Evolutionary conservation across 2,113 vertebrate species (phyloP).

Genomic region (Thalassoma bifasciatum): DNA sequence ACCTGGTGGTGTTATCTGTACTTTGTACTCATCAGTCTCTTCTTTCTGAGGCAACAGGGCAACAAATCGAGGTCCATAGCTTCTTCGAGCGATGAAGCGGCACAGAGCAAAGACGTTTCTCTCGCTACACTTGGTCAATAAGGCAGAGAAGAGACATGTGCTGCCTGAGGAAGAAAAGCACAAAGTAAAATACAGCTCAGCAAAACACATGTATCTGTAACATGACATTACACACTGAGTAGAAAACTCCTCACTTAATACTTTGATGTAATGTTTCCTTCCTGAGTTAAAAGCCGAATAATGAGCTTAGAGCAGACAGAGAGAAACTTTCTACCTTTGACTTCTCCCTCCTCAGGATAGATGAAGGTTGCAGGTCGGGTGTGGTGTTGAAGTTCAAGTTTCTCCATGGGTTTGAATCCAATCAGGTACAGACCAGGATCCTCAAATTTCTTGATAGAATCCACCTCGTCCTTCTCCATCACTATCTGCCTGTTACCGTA

Average conservation of each 20-base stretch:
- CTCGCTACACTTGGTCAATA: constrained; percentile 90
- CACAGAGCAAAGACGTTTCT: constrained; percentile 90
- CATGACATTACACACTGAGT: too few species aligned
- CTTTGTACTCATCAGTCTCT: constrained; percentile 85
- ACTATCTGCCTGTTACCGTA: constrained; percentile 92
- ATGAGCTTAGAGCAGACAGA: too few species aligned
- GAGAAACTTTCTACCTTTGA: constrained; percentile 83
- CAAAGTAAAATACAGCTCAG: neutral
- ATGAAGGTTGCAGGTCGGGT: constrained; percentile 89
- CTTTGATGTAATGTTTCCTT: too few species aligned
- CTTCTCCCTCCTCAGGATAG: constrained; percentile 91
- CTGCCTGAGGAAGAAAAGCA: constrained; percentile 84
- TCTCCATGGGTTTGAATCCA: constrained; percentile 92
- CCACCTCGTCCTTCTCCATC: constrained; percentile 92
- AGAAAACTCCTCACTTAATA: too few species aligned
- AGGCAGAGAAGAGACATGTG: constrained; percentile 88
- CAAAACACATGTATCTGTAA: neutral
- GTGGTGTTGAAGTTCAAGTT: constrained; percentile 90
- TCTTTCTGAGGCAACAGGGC: constrained; percentile 93
- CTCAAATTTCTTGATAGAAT: constrained; percentile 89
- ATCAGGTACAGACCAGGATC: constrained; percentile 89
- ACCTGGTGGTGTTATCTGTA: constrained; percentile 89
- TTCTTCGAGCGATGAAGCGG: constrained; percentile 86
- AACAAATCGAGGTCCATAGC: constrained; percentile 88
- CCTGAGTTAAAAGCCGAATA: too few species aligned